These are phyloP conservation scores for Teleogryllus occipitalis DNA, from an alignment of 1,140 invertebrate genomes.

Conservation along the genomic window DNA sequence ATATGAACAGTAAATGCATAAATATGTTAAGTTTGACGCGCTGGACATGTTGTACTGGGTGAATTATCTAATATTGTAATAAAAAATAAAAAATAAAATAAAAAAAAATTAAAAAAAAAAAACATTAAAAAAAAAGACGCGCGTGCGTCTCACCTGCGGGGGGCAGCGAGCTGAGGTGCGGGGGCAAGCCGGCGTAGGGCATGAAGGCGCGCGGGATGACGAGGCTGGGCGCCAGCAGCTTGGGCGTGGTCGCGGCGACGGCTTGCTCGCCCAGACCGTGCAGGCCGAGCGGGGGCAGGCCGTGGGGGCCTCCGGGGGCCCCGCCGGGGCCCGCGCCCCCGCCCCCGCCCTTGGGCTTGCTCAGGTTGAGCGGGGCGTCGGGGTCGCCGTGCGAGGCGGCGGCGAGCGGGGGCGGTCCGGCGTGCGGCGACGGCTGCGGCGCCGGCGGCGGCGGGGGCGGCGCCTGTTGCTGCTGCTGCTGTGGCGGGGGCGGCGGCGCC, in stretches of 20 bases:
- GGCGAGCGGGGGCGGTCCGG: too few species aligned
- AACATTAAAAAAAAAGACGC: too few species aligned
- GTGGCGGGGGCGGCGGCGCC: neutral
- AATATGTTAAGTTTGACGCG: too few species aligned
- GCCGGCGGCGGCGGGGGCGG: slow-evolving; percentile 37
- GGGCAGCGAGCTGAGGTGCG: slow-evolving; percentile 40
- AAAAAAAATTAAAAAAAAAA: too few species aligned
- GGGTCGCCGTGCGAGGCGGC: slow-evolving; percentile 52
- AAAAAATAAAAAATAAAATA: too few species aligned
- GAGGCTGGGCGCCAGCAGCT: slow-evolving; percentile 45
- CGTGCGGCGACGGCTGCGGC: slow-evolving; percentile 40
- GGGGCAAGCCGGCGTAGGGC: slow-evolving; percentile 49
- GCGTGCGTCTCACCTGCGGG: slow-evolving; percentile 30
- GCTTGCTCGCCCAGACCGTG: slow-evolving; percentile 42
- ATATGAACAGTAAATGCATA: too few species aligned
- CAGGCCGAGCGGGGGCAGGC: slow-evolving; percentile 38
- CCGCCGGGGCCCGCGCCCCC: too few species aligned
- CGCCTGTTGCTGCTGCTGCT: slow-evolving; percentile 21
- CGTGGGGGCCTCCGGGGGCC: slow-evolving; percentile 17
- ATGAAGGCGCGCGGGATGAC: slow-evolving; percentile 49
- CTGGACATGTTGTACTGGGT: too few species aligned
- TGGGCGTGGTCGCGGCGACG: slow-evolving; percentile 48
- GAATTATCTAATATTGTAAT: too few species aligned
- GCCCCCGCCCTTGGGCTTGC: slow-evolving; percentile 62
- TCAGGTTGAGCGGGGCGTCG: slow-evolving; percentile 79